These are phyloP conservation scores for Eucera pruinosa DNA, from an alignment of 2,888 invertebrate genomes.

Conservation along the genomic window DNA sequence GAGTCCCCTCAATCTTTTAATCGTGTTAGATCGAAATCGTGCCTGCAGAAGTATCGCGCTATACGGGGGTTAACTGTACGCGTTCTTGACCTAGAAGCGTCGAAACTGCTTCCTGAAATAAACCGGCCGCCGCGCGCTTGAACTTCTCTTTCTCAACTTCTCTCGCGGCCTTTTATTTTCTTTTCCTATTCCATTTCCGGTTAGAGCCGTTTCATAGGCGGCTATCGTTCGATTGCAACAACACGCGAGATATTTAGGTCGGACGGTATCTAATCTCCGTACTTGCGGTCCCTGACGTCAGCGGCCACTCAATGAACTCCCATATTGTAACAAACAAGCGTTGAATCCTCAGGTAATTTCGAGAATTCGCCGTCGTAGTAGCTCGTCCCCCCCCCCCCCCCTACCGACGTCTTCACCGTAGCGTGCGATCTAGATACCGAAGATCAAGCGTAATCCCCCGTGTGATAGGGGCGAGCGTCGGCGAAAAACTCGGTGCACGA, in stretches of 20 bases:
- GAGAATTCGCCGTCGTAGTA: too few relatives aligned
- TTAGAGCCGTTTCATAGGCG: background rate
- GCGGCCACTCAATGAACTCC: slow-evolving; percentile 36
- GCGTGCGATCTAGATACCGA: background rate
- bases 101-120: slow-evolving; percentile 21
- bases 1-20: too few relatives aligned
- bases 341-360: slow-evolving; percentile 32
- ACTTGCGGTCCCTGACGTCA: slow-evolving; percentile 53
- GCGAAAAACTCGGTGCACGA: too few relatives aligned
- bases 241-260: slow-evolving; percentile 45
- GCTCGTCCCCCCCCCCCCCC: too few relatives aligned
- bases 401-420: background rate
- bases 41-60: too few relatives aligned
- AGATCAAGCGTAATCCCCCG: background rate
- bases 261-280: slow-evolving; percentile 54
- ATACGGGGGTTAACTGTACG: too few relatives aligned
- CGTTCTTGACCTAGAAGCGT: slow-evolving; percentile 41
- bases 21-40: too few relatives aligned
- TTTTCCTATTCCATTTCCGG: background rate
- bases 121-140: background rate
- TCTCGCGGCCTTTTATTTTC: background rate
- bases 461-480: too few relatives aligned
- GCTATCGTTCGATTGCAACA: background rate
- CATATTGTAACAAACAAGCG: slow-evolving; percentile 46
- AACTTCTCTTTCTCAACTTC: too few relatives aligned